Evolutionary conservation across 1,140 invertebrate species (phyloP).

Genomic region (Anoplophora glabripennis): DNA sequence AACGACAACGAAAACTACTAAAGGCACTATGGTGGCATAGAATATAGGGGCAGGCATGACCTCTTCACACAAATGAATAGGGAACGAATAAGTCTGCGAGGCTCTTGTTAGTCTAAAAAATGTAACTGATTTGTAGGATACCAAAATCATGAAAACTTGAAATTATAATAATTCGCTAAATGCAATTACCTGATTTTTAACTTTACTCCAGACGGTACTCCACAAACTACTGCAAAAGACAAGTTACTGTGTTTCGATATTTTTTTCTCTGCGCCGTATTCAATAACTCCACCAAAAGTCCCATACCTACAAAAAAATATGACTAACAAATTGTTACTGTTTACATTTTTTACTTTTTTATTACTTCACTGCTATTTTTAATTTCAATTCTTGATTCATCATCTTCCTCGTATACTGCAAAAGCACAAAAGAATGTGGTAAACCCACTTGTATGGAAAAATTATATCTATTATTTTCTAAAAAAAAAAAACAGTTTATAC

Average conservation of each 20-base stretch:
- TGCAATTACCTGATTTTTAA: slow-evolving; percentile 76
- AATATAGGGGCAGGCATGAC: slow-evolving; percentile 85
- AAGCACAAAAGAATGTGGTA: slow-evolving; percentile 74
- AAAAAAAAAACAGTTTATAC: slow-evolving; percentile 18
- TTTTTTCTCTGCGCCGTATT: slow-evolving; percentile 91
- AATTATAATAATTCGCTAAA: neutral
- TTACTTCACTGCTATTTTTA: slow-evolving; percentile 77
- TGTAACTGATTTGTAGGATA: slow-evolving; percentile 8
- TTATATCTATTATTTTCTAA: slow-evolving; percentile 55
- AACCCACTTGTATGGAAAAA: slow-evolving; percentile 74
- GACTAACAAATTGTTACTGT: neutral
- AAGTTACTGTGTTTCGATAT: slow-evolving; percentile 87
- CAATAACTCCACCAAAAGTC: slow-evolving; percentile 79
- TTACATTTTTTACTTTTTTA: slow-evolving; percentile 28
- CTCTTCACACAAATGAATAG: slow-evolving; percentile 88
- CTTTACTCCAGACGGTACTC: slow-evolving; percentile 81
- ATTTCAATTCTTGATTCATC: slow-evolving; percentile 70
- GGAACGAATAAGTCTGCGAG: slow-evolving; percentile 84
- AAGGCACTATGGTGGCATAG: slow-evolving; percentile 86
- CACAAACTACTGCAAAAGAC: slow-evolving; percentile 78
- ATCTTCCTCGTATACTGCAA: slow-evolving; percentile 76
- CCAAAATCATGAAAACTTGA: slow-evolving; percentile 14
- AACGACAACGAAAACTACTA: slow-evolving; percentile 74
- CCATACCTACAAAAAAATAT: slow-evolving; percentile 63
- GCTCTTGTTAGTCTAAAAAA: slow-evolving; percentile 73